phyloP scores from a whole-genome alignment of 2,113 vertebrate species.

The Cyrtonyx montezumae region DNA sequence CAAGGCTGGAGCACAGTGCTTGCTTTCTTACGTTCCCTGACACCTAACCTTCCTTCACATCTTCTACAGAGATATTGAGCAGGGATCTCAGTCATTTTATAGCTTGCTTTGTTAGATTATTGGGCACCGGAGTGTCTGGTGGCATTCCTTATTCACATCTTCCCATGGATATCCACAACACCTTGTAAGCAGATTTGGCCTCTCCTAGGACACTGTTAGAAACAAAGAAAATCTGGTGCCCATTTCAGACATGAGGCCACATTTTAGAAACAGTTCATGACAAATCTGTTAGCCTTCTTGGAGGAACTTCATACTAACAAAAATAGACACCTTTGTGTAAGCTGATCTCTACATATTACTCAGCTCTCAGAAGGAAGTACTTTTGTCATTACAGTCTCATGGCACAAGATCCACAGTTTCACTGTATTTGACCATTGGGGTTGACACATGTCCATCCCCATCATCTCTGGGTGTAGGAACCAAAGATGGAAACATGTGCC shows the following conservation, averaged over 20 bases:
- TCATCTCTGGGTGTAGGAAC: background rate
- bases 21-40: background rate
- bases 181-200: background rate
- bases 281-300: background rate
- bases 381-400: accelerated
- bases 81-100: background rate
- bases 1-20: conserved; percentile 1
- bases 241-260: accelerated
- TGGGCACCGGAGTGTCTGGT: background rate
- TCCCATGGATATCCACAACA: accelerated
- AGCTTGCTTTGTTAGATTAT: background rate
- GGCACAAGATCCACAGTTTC: background rate
- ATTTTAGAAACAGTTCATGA: background rate
- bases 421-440: background rate
- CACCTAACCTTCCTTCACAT: background rate
- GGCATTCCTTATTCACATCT: background rate
- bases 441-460: accelerated
- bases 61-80: background rate
- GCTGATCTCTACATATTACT: too few species aligned
- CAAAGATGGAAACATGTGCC: background rate
- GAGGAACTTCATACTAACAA: background rate
- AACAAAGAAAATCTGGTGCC: background rate
- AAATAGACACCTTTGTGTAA: background rate
- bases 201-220: background rate
- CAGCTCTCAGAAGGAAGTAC: background rate